phyloP scores from a whole-genome alignment of 2,888 invertebrate species.

The Callyntrura sp. region DNA sequence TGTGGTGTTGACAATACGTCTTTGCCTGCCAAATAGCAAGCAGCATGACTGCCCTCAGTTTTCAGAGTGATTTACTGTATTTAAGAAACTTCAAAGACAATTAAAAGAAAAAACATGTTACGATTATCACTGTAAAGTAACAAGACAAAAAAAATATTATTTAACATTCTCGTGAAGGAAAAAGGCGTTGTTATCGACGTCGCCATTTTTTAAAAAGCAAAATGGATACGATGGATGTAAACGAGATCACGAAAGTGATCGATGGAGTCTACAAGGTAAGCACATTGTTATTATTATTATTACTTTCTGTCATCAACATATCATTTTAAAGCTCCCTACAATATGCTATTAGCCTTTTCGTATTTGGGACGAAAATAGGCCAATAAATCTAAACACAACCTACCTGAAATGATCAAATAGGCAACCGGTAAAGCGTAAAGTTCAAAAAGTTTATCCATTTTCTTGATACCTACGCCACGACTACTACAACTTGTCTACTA shows the following conservation, averaged over 20 bases:
- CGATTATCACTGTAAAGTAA: constrained; percentile 10
- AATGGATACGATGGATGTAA: constrained; percentile 80
- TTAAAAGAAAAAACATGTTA: constrained; percentile 29
- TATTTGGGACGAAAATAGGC: constrained; percentile 38
- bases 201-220: neutral
- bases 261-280: constrained; percentile 83
- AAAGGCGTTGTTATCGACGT: constrained; percentile 47
- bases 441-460: neutral
- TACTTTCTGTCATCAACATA: neutral
- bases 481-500: too few species aligned
- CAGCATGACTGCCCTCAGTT: neutral
- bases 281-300: neutral
- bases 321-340: neutral
- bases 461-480: neutral
- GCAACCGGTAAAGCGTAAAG: neutral
- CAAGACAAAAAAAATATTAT: neutral
- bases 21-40: neutral
- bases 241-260: constrained; percentile 83
- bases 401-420: constrained; percentile 3
- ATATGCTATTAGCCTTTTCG: neutral
- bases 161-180: constrained; percentile 18
- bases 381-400: constrained; percentile 15
- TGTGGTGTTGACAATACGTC: neutral
- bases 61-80: constrained; percentile 31
- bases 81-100: constrained; percentile 1